phyloP scores from a whole-genome alignment of 2,888 invertebrate genomes.

The Limnephilus auricula region DNA sequence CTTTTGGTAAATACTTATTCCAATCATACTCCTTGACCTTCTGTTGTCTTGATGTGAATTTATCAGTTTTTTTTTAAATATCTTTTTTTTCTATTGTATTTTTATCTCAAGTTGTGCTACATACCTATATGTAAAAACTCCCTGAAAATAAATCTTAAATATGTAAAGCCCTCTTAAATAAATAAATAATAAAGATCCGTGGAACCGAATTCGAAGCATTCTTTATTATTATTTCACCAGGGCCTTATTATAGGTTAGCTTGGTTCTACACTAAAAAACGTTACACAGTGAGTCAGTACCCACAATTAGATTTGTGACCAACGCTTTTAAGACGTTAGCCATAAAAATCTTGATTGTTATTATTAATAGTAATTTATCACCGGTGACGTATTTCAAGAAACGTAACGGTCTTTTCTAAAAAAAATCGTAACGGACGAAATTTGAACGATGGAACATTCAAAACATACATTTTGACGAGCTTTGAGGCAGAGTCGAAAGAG shows the following conservation, averaged over 20 bases:
- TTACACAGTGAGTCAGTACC: not conserved
- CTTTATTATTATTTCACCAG: not conserved
- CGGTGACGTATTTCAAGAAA: not conserved
- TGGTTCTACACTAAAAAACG: not conserved
- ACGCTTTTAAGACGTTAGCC: conserved; percentile 14
- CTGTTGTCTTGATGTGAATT: no score
- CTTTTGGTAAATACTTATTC: no score
- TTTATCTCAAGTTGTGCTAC: no score
- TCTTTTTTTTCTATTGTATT: no score
- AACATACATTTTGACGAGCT: not conserved
- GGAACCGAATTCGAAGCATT: not conserved
- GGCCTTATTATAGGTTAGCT: not conserved
- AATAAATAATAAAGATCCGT: no score
- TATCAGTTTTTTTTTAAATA: no score
- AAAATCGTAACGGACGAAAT: conserved; percentile 10
- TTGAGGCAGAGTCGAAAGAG: not conserved
- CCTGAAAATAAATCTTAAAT: not conserved
- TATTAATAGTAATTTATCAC: conserved; percentile 24
- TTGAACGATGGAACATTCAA: not conserved
- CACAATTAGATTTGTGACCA: conserved; percentile 19
- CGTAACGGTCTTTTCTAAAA: conserved; percentile 32
- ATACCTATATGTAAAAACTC: no score
- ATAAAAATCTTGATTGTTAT: not conserved
- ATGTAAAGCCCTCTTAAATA: no score
- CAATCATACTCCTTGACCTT: no score